Conservation (phyloP, 2,797 vertebrate genomes). For the Allobates femoralis region DNA sequence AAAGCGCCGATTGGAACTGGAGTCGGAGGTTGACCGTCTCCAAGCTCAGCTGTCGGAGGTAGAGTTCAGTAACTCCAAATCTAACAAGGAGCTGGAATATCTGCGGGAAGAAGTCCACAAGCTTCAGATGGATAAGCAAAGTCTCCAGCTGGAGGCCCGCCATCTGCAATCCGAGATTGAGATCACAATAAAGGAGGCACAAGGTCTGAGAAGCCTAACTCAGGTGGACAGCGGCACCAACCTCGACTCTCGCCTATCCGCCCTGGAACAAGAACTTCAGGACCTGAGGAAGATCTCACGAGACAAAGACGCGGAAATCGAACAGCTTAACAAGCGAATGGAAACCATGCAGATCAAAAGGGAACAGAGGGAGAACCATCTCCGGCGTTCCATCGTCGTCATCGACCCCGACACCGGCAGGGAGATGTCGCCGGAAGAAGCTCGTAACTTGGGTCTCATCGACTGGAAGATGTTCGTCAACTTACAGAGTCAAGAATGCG, state of each 20-base stretch:
- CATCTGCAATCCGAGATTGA: constrained; percentile 92
- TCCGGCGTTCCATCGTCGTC: constrained; percentile 93
- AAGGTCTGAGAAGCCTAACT: constrained; percentile 79
- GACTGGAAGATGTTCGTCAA: constrained; percentile 98
- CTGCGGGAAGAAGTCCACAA: constrained; percentile 90
- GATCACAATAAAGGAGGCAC: constrained; percentile 88
- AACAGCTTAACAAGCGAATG: constrained; percentile 87
- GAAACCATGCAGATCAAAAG: constrained; percentile 85
- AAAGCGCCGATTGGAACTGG: constrained; percentile 82
- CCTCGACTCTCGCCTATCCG: constrained; percentile 85
- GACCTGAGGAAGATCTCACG: constrained; percentile 84
- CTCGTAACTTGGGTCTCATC: constrained; percentile 89
- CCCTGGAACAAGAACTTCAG: constrained; percentile 86
- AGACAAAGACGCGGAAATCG: constrained; percentile 90
- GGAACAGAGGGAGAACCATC: constrained; percentile 94
- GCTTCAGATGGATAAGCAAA: constrained; percentile 90
- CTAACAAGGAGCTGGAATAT: constrained; percentile 89
- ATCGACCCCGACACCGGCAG: constrained; percentile 94
- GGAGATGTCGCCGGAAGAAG: constrained; percentile 95
- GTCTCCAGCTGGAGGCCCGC: constrained; percentile 88
- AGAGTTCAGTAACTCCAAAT: constrained; percentile 93
- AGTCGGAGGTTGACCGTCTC: constrained; percentile 80
- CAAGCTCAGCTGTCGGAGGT: constrained; percentile 85
- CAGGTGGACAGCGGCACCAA: constrained; percentile 79
- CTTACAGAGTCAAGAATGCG: constrained; percentile 94